Percentiles rank a stretch among this genome's conserved stretches.
Conservation (phyloP, 2,888 invertebrate genomes). For the Eupithecia exiguata region DNA sequence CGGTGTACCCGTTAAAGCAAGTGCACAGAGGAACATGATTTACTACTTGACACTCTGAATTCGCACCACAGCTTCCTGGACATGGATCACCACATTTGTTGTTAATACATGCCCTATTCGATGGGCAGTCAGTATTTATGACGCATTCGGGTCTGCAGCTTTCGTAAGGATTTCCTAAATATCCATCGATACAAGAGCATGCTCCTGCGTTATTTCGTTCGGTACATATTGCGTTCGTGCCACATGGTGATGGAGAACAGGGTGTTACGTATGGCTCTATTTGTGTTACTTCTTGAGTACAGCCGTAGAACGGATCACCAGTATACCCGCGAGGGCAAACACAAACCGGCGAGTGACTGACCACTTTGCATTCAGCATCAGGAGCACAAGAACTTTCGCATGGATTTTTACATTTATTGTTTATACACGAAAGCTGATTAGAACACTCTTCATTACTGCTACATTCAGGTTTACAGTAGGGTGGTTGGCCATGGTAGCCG, state of each 20-base stretch:
- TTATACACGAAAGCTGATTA: constrained; percentile 87
- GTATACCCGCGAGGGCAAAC: constrained; percentile 86
- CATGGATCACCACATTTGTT: constrained; percentile 91
- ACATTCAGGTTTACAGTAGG: constrained; percentile 91
- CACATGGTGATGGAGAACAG: constrained; percentile 86
- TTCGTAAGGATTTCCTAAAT: constrained; percentile 91
- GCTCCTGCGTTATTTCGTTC: constrained; percentile 85
- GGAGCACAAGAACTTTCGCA: constrained; percentile 88
- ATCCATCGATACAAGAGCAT: constrained; percentile 88
- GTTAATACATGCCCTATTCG: constrained; percentile 87
- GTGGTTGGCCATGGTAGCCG: constrained; percentile 87
- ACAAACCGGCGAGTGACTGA: constrained; percentile 91
- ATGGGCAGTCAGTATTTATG: constrained; percentile 88
- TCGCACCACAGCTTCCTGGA: constrained; percentile 89
- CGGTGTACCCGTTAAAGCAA: constrained; percentile 87
- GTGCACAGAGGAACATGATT: constrained; percentile 88
- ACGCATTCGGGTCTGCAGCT: constrained; percentile 90
- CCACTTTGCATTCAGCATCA: constrained; percentile 89
- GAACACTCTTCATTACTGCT: constrained; percentile 90
- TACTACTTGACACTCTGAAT: constrained; percentile 89
- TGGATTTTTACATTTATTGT: constrained; percentile 90
- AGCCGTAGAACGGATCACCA: constrained; percentile 90
- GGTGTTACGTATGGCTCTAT: constrained; percentile 76
- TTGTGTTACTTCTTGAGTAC: constrained; percentile 70
- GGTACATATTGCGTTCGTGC: constrained; percentile 86